These are phyloP conservation scores for Accipiter virgatus DNA, from an alignment of 2,113 vertebrate species.

Conservation along the genomic window DNA sequence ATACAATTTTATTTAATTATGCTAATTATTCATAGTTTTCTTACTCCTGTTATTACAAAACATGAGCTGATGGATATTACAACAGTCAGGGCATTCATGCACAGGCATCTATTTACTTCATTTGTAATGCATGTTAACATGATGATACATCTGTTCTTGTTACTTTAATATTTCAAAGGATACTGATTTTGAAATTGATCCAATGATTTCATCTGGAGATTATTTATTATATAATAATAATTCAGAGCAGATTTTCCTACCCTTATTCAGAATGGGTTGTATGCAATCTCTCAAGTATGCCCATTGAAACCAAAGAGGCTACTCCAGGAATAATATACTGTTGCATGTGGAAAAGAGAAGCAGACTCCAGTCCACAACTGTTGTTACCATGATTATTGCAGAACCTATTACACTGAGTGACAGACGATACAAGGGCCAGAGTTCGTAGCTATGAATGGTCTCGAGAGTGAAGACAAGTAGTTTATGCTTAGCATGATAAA, in stretches of 20 bases:
- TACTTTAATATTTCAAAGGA: neutral
- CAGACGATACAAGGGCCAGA: neutral
- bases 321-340: neutral
- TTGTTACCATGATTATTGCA: neutral
- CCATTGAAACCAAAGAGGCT: neutral
- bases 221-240: conserved; percentile 2
- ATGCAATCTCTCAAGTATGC: neutral
- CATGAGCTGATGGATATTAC: neutral
- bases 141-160: neutral
- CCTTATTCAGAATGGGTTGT: neutral
- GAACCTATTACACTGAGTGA: neutral
- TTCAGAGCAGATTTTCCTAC: neutral
- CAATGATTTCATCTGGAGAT: neutral
- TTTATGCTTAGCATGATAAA: neutral
- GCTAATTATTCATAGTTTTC: neutral
- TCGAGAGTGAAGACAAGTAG: neutral
- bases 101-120: neutral
- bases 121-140: neutral
- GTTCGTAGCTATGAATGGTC: neutral
- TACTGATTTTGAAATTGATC: neutral
- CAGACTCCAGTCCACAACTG: neutral
- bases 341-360: neutral
- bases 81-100: neutral
- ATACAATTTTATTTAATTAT: neutral
- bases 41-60: neutral